Base-by-base conservation (phyloP, 2,113 vertebrate genomes). In the Naja naja region DNA sequence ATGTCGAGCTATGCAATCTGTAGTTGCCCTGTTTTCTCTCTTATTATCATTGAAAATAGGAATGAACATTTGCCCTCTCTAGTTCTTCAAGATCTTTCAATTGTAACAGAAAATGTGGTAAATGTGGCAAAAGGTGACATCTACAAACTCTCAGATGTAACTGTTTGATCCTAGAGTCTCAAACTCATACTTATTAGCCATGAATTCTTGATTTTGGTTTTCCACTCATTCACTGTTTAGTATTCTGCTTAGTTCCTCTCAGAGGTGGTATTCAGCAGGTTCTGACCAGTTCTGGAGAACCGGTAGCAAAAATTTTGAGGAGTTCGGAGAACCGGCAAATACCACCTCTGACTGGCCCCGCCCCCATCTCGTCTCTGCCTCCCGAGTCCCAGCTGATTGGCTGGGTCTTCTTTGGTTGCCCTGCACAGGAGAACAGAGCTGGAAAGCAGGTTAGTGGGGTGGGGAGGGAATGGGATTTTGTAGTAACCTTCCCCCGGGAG, bases 281-380 rank as follows among this genome's bases (percentile, higher is more conserved):
- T 49, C 8, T 49, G 47, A 49, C 47, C 47, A 49, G 47, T 49
- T 49, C 8, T 49, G 47, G 47, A 49, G 47, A 10, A 1, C 47
- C 47, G 0, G 1, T 9, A 49, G 47, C 0, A 1, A 0, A 49
- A 1, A 49, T 49, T 9, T 49, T 49, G 47, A 49, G 47, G 1
- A 49, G 47, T 49, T 49, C 8, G 8, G 8, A 49, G 47, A 49
- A 49, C 47, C 8, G 47, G 47, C 47, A 49, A 49, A 49, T 49
- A 49, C 47, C 47, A 49, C 47, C 47, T 49, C 47, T 49, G 47
- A 49, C 47, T 49, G 47, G 8, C 47, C 8, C 47, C 8, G 1
- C 47, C 47, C 47, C 47, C 47, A 49, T 49, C 47, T 49, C 8
- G 8, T 49, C 47, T 49, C 47, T 49, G 47, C 47, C 47, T 49